Conservation (phyloP, 2,888 invertebrate genomes). For the Ichneumoninae sp. region DNA sequence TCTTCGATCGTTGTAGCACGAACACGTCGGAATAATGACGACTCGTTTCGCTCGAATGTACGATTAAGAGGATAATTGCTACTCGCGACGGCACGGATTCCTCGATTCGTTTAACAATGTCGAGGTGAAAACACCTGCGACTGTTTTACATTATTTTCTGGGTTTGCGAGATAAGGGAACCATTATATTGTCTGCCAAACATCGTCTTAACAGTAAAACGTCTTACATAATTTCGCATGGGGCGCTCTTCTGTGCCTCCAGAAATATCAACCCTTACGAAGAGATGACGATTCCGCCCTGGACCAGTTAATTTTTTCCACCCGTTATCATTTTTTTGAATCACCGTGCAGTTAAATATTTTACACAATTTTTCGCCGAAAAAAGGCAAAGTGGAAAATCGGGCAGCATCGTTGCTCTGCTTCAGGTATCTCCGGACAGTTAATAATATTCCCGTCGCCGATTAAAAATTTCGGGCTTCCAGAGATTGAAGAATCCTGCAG, state of each 20-base stretch:
- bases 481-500: not conserved
- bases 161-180: not conserved
- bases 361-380: not conserved
- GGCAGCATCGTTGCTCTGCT: too few species aligned
- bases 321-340: not conserved
- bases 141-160: not conserved
- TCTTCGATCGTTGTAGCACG: slow-evolving; percentile 50
- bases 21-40: slow-evolving; percentile 33
- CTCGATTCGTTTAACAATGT: slow-evolving; percentile 1
- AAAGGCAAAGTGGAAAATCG: not conserved
- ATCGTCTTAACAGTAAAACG: not conserved
- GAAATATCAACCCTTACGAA: not conserved
- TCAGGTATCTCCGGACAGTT: not conserved
- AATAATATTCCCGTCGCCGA: not conserved
- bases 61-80: slow-evolving; percentile 46
- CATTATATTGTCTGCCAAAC: not conserved
- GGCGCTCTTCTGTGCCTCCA: not conserved
- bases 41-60: slow-evolving; percentile 23
- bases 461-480: not conserved
- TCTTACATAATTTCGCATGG: not conserved
- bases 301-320: too few species aligned
- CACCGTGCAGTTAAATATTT: not conserved
- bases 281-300: not conserved
- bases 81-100: not conserved
- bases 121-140: not conserved